These are phyloP conservation scores for Sepioteuthis lessoniana DNA, from an alignment of 2,888 invertebrate genomes.

Conservation along the genomic window DNA sequence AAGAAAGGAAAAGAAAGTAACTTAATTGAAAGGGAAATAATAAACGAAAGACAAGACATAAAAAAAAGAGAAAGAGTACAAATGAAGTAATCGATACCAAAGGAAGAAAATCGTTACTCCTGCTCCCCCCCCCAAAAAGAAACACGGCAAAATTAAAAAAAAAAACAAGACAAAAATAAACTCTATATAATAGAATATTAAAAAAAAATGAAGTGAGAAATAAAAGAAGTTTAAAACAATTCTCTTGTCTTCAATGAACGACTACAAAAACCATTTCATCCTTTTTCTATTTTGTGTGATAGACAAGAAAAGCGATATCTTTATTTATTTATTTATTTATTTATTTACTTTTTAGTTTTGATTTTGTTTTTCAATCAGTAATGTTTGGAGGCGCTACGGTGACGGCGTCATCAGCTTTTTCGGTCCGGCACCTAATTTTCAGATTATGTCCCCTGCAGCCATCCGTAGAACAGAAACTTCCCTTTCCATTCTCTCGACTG, in stretches of 20 bases:
- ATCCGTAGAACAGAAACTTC: not conserved
- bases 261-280: not conserved
- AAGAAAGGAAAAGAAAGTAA: not conserved
- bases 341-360: not conserved
- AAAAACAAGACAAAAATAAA: not conserved
- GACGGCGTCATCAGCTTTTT: not conserved
- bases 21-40: too few relatives aligned
- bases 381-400: constrained; percentile 15
- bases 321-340: too few relatives aligned
- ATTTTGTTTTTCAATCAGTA: not conserved
- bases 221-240: not conserved
- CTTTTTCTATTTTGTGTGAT: not conserved
- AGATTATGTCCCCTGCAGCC: constrained; percentile 33
- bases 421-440: constrained; percentile 19
- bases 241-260: not conserved
- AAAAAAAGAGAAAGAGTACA: too few relatives aligned
- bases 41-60: too few relatives aligned
- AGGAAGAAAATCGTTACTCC: too few relatives aligned
- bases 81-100: too few relatives aligned
- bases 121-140: too few relatives aligned
- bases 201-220: not conserved
- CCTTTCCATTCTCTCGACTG: not conserved
- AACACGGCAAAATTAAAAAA: too few relatives aligned
- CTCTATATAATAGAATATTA: not conserved
- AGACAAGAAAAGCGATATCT: not conserved